A percentile compares a stretch with the other conserved stretches of the same genome.
Evolutionary conservation across 30 jellyfish, hydroid and myxozoan species (phyloP).

Genomic region (Aurelia coerulea): DNA sequence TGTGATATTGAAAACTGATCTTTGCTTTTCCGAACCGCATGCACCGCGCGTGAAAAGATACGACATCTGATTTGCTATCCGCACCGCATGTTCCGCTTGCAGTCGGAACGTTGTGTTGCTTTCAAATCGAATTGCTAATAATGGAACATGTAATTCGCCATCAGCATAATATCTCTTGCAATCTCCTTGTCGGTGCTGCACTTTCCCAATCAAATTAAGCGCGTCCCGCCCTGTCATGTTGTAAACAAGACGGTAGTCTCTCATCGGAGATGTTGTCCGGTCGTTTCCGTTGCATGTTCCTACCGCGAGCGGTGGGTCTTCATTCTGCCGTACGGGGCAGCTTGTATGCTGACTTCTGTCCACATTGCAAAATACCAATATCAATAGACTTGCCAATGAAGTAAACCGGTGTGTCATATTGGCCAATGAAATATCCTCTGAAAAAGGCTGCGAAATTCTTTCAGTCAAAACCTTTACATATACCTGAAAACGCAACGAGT

Average conservation of each 20-base stretch:
- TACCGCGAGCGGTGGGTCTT: not conserved
- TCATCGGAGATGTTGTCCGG: not conserved
- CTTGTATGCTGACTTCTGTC: too few relatives aligned
- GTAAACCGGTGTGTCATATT: too few relatives aligned
- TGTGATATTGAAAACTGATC: not conserved
- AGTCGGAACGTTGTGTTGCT: slow-evolving; percentile 33
- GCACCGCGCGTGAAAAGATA: slow-evolving; percentile 56
- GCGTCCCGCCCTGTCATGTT: slow-evolving; percentile 69
- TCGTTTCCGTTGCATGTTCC: slow-evolving; percentile 20
- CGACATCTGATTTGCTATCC: slow-evolving; percentile 64
- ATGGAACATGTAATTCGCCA: slow-evolving; percentile 1
- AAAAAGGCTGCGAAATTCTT: too few relatives aligned
- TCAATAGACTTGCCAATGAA: too few relatives aligned
- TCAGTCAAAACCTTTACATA: too few relatives aligned
- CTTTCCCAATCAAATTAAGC: slow-evolving; percentile 1
- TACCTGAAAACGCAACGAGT: too few relatives aligned
- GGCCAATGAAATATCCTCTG: too few relatives aligned
- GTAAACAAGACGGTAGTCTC: slow-evolving; percentile 19
- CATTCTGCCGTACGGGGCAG: slow-evolving; percentile 3
- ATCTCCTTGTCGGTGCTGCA: not conserved
- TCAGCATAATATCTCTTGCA: not conserved
- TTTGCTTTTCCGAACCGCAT: slow-evolving; percentile 33
- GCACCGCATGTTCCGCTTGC: slow-evolving; percentile 65
- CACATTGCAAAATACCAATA: too few relatives aligned
- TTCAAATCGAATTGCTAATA: slow-evolving; percentile 52